Conservation (phyloP, 2,797 vertebrate species). For the Sebastes diploproa region DNA sequence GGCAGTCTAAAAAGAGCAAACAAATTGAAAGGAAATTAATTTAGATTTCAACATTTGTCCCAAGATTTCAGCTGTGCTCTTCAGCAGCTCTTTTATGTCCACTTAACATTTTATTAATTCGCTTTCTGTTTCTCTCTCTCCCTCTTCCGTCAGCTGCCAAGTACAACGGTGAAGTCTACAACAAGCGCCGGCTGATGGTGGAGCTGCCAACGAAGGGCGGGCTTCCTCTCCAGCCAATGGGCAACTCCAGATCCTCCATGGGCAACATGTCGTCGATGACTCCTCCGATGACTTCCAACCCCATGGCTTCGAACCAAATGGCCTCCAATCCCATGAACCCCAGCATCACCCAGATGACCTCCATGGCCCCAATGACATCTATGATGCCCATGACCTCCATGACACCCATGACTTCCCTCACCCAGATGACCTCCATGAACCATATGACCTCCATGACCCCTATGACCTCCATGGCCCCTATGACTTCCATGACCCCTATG, state of each 20-base stretch:
- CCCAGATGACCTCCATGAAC: constrained; percentile 35
- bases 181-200: constrained; percentile 91
- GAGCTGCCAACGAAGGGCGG: constrained; percentile 92
- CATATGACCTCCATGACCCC: constrained; percentile 40
- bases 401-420: constrained; percentile 38
- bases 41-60: not conserved
- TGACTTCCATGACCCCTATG: constrained; percentile 46
- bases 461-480: constrained; percentile 52
- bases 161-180: constrained; percentile 93
- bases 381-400: constrained; percentile 57
- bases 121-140: constrained; percentile 31
- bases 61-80: not conserved
- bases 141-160: constrained; percentile 87
- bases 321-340: constrained; percentile 66
- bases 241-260: constrained; percentile 80
- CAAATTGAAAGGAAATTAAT: not conserved
- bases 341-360: constrained; percentile 63
- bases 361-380: constrained; percentile 59
- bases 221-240: constrained; percentile 90
- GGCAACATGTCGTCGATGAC: constrained; percentile 67
- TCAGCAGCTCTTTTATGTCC: not conserved
- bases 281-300: constrained; percentile 64
- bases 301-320: constrained; percentile 69
- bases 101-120: constrained; percentile 4
- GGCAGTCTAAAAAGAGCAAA: not conserved